These are phyloP conservation scores for Brachionus asplanchnoidis DNA, from an alignment of 1,140 invertebrate genomes.

Conservation along the genomic window DNA sequence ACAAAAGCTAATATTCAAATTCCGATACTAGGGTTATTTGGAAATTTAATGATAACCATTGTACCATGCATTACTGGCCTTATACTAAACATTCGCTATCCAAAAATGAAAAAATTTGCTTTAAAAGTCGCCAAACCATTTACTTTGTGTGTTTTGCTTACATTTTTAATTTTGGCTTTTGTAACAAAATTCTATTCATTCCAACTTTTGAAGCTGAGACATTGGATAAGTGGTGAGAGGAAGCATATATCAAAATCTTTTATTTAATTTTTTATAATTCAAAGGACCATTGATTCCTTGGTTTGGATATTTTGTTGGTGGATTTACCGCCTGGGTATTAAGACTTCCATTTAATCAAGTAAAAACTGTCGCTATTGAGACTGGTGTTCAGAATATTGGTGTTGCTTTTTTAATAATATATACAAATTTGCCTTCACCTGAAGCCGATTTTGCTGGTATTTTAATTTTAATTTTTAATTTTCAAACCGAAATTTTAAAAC, in stretches of 20 bases:
- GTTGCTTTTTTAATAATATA: slow-evolving; percentile 58
- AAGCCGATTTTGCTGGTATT: slow-evolving; percentile 57
- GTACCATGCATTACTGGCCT: slow-evolving; percentile 23
- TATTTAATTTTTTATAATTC: slow-evolving; percentile 49
- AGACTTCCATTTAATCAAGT: slow-evolving; percentile 51
- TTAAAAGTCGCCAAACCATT: slow-evolving; percentile 62
- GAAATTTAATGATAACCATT: slow-evolving; percentile 38
- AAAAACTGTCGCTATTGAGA: slow-evolving; percentile 60
- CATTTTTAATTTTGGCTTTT: slow-evolving; percentile 83
- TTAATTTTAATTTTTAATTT: slow-evolving; percentile 45
- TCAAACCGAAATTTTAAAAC: slow-evolving; percentile 65
- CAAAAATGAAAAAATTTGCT: slow-evolving; percentile 24
- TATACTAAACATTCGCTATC: background rate
- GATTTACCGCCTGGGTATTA: slow-evolving; percentile 45
- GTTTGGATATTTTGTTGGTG: slow-evolving; percentile 76
- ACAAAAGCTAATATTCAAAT: background rate
- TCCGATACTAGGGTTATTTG: slow-evolving; percentile 13
- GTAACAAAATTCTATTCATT: slow-evolving; percentile 86
- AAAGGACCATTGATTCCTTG: slow-evolving; percentile 65
- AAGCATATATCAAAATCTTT: background rate
- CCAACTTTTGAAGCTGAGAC: slow-evolving; percentile 69
- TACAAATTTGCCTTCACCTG: slow-evolving; percentile 56
- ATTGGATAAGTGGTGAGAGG: slow-evolving; percentile 61
- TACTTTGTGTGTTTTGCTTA: slow-evolving; percentile 73
- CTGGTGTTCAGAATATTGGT: slow-evolving; percentile 59